Conservation (phyloP, 2,113 vertebrate species). For the Oncorhynchus clarkii region DNA sequence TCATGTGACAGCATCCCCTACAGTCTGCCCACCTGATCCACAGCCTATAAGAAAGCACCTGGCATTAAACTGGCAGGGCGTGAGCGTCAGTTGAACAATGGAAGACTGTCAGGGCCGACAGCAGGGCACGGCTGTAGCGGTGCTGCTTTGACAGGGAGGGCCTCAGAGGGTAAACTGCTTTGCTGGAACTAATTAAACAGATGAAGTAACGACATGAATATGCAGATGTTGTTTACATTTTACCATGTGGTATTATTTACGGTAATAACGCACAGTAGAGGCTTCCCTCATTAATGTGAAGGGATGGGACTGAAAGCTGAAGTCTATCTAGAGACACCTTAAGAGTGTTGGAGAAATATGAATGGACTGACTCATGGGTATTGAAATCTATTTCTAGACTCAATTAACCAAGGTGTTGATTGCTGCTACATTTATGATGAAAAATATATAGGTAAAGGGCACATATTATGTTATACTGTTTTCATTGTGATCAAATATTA, state of each 20-base stretch:
- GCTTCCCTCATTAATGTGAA: constrained; percentile 84
- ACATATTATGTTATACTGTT: neutral
- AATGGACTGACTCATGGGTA: constrained; percentile 56
- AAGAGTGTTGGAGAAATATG: constrained; percentile 58
- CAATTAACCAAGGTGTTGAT: constrained; percentile 63
- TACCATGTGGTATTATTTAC: constrained; percentile 99
- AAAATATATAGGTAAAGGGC: constrained; percentile 4
- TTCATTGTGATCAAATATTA: neutral
- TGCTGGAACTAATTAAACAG: constrained; percentile 99
- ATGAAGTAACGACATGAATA: constrained; percentile 99
- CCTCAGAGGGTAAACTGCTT: constrained; percentile 98
- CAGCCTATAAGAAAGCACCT: constrained; percentile 83
- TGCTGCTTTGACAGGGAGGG: constrained; percentile 88
- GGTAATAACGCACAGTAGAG: constrained; percentile 93
- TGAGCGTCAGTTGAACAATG: constrained; percentile 84
- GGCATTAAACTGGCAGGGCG: constrained; percentile 80
- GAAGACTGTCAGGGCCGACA: constrained; percentile 88
- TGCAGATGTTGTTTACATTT: constrained; percentile 99
- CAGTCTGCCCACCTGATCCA: constrained; percentile 73
- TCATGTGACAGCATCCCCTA: constrained; percentile 67
- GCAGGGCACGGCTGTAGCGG: constrained; percentile 86
- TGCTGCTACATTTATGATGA: constrained; percentile 44
- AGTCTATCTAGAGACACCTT: constrained; percentile 64
- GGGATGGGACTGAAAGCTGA: constrained; percentile 65
- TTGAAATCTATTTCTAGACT: constrained; percentile 60